Percentiles rank a stretch among this genome's conserved stretches.
Evolutionary conservation across 1,140 invertebrate genomes (phyloP).

Genomic region (Danaus plexippus): DNA sequence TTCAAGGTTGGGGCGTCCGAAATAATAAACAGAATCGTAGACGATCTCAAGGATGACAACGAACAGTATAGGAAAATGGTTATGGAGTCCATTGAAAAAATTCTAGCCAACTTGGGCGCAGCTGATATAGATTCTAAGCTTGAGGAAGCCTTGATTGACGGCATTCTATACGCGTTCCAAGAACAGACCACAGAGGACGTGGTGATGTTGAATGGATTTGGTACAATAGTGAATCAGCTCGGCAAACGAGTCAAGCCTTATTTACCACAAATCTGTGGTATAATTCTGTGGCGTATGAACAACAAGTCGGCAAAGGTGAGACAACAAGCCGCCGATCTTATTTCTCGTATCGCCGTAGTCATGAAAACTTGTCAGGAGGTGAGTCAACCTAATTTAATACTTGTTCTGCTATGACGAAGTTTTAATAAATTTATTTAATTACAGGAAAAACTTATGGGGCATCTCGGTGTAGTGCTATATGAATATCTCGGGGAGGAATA

Average conservation of each 20-base stretch:
- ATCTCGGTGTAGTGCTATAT: conserved; percentile 99
- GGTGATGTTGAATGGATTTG: conserved; percentile 99
- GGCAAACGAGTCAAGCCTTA: conserved; percentile 98
- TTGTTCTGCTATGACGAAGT: conserved; percentile 1
- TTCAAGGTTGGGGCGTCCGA: conserved; percentile 92
- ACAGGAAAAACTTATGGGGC: conserved; percentile 98
- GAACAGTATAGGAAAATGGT: conserved; percentile 99
- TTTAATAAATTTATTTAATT: conserved; percentile 31
- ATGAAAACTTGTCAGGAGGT: conserved; percentile 99
- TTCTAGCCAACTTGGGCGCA: conserved; percentile 97
- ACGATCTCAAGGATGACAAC: conserved; percentile 99
- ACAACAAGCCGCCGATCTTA: conserved; percentile 99
- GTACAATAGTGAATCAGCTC: conserved; percentile 97
- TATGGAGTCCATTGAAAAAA: conserved; percentile 99
- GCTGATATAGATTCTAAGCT: conserved; percentile 97
- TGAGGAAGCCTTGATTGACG: conserved; percentile 99
- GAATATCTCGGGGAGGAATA: conserved; percentile 99
- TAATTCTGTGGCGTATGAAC: conserved; percentile 98
- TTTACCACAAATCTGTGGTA: conserved; percentile 99
- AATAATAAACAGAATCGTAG: conserved; percentile 98
- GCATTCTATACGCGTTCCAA: conserved; percentile 99
- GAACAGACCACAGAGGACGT: conserved; percentile 99
- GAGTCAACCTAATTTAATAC: conserved; percentile 23
- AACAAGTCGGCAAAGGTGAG: conserved; percentile 99
- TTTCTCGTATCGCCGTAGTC: conserved; percentile 97